Evolutionary conservation across 2,888 invertebrate genomes (phyloP).

Genomic region (Amaurobius ferox): DNA sequence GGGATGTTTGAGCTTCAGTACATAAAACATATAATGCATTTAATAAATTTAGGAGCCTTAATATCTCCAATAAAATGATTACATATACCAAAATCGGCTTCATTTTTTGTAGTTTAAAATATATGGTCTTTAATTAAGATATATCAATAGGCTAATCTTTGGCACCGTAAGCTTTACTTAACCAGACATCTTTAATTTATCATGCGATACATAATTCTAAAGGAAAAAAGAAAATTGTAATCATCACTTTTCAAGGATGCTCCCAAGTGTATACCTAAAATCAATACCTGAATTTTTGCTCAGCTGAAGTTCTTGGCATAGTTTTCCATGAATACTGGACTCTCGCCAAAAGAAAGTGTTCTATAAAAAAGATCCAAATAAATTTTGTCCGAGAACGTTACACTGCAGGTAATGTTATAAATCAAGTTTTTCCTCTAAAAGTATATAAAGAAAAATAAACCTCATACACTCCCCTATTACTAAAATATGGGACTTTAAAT

Average conservation of each 20-base stretch:
- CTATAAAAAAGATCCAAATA: slow-evolving; percentile 8
- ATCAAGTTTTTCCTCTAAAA: not conserved
- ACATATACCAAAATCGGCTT: not conserved
- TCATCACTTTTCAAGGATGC: slow-evolving; percentile 38
- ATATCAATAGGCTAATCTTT: slow-evolving; percentile 3
- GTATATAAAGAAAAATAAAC: not conserved
- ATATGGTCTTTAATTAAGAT: not conserved
- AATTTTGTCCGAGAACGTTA: not conserved
- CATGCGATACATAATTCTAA: not conserved
- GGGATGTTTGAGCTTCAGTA: too few species aligned
- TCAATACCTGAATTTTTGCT: slow-evolving; percentile 61
- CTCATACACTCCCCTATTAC: too few species aligned
- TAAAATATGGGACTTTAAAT: too few species aligned
- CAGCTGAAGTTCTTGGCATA: slow-evolving; percentile 48
- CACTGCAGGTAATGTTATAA: not conserved
- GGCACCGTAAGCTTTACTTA: not conserved
- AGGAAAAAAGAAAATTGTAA: slow-evolving; percentile 28
- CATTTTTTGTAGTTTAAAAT: not conserved
- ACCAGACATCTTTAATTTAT: not conserved
- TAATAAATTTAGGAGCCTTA: too few species aligned
- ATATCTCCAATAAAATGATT: too few species aligned
- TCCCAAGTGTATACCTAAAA: slow-evolving; percentile 38
- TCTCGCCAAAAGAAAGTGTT: slow-evolving; percentile 35
- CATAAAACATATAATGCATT: too few species aligned
- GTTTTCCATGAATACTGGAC: slow-evolving; percentile 51